phyloP scores from a whole-genome alignment of 2,888 invertebrate species.

The Phortica okadai region DNA sequence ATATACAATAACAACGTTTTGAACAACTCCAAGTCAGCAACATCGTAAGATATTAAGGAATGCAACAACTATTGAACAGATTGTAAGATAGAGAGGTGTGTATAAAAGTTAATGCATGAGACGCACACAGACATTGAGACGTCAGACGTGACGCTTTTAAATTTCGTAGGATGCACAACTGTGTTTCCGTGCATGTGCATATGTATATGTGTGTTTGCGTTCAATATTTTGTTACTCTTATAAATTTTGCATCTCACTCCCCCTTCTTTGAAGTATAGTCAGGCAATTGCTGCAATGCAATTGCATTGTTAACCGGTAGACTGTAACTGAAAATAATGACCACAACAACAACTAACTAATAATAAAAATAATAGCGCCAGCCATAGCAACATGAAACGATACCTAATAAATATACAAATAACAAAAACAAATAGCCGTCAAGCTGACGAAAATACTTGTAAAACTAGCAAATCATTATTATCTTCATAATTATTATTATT shows the following conservation, averaged over 20 bases:
- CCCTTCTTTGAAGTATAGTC: not conserved
- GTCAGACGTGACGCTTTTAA: slow-evolving; percentile 27
- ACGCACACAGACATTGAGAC: slow-evolving; percentile 54
- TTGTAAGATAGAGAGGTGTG: slow-evolving; percentile 28
- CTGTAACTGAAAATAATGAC: slow-evolving; percentile 10
- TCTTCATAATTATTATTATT: not conserved
- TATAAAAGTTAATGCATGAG: slow-evolving; percentile 43
- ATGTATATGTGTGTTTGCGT: slow-evolving; percentile 25
- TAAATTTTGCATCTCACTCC: not conserved
- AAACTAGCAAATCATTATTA: not conserved
- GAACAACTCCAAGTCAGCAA: too few species aligned
- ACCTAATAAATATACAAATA: not conserved
- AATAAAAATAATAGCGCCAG: not conserved
- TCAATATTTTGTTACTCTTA: slow-evolving; percentile 15
- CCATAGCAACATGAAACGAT: not conserved
- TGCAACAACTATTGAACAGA: slow-evolving; percentile 26
- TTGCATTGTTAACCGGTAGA: slow-evolving; percentile 23
- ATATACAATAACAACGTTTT: too few species aligned
- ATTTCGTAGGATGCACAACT: not conserved
- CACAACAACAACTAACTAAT: not conserved
- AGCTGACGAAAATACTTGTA: not conserved
- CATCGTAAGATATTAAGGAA: not conserved
- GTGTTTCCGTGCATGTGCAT: not conserved
- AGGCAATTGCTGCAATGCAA: slow-evolving; percentile 8
- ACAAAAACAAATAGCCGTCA: not conserved